Percentiles rank a stretch among this genome's conserved stretches.
Evolutionary conservation across 2,888 invertebrate genomes (phyloP).

Genomic region (Dascillus cervinus): DNA sequence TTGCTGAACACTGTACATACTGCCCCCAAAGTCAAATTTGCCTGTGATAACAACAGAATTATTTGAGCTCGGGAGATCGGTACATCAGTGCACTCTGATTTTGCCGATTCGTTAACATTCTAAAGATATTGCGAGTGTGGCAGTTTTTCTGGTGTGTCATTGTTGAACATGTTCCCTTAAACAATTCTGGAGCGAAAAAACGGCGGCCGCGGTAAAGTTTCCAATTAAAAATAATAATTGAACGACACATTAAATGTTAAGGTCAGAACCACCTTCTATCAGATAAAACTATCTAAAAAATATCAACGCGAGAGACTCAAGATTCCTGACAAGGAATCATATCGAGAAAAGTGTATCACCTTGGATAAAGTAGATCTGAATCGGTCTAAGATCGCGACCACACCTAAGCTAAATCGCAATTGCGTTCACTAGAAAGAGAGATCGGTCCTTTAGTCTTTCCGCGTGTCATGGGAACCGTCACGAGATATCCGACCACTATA

Average conservation of each 20-base stretch:
- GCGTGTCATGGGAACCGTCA: slow-evolving; percentile 12
- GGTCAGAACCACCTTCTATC: slow-evolving; percentile 28
- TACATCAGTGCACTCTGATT: no score
- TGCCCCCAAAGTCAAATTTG: no score
- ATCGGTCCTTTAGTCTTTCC: slow-evolving; percentile 8
- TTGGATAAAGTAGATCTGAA: slow-evolving; percentile 18
- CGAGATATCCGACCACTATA: slow-evolving; percentile 14
- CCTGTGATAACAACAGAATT: no score
- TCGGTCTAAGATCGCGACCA: slow-evolving; percentile 18
- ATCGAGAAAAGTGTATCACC: slow-evolving; percentile 34
- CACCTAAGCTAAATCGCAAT: slow-evolving; percentile 14
- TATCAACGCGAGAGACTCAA: slow-evolving; percentile 22
- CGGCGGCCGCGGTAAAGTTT: slow-evolving; percentile 3
- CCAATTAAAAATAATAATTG: slow-evolving; percentile 17
- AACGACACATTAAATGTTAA: slow-evolving; percentile 33
- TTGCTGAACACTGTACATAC: no score
- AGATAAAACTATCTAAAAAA: slow-evolving; percentile 25
- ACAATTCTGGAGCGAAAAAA: no score
- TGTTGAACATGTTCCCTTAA: no score
- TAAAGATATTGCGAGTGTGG: no score
- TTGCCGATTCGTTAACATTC: no score
- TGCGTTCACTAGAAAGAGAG: slow-evolving; percentile 10
- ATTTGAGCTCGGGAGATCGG: no score
- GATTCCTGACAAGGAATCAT: slow-evolving; percentile 27
- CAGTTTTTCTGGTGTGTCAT: no score